Evolutionary conservation across 1,140 invertebrate genomes (phyloP).

Genomic region (Aphidius ervi): DNA sequence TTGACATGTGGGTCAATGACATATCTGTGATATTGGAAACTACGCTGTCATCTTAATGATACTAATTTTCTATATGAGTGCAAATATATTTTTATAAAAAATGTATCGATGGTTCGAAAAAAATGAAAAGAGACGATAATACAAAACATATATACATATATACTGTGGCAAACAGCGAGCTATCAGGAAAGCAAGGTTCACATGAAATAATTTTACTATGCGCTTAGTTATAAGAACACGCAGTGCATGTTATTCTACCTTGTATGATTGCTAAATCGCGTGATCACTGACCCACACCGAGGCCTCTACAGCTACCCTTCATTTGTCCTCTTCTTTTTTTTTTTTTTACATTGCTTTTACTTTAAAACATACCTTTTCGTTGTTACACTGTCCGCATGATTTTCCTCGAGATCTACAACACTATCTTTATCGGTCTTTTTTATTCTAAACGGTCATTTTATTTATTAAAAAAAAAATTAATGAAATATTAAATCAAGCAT

Average conservation of each 20-base stretch:
- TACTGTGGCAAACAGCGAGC: conserved; percentile 6
- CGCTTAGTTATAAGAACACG: conserved; percentile 42
- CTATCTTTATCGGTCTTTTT: no score
- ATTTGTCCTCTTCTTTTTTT: conserved; percentile 11
- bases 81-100: not conserved
- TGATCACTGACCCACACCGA: conserved; percentile 29
- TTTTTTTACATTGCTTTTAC: conserved; percentile 1
- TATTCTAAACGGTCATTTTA: no score
- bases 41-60: not conserved
- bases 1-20: not conserved
- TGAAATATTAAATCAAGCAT: no score
- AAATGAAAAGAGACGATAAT: no score
- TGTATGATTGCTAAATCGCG: conserved; percentile 50
- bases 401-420: not conserved
- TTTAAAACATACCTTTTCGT: not conserved
- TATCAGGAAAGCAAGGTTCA: conserved; percentile 37
- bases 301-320: not conserved
- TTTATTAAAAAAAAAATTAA: no score
- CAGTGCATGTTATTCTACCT: conserved; percentile 44
- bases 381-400: not conserved
- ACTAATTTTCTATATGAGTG: not conserved
- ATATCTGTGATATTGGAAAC: not conserved
- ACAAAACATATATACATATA: not conserved
- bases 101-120: no score
- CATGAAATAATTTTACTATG: conserved; percentile 52